Base-by-base conservation (phyloP, 2,797 vertebrate genomes). In the Remorina albescens region DNA sequence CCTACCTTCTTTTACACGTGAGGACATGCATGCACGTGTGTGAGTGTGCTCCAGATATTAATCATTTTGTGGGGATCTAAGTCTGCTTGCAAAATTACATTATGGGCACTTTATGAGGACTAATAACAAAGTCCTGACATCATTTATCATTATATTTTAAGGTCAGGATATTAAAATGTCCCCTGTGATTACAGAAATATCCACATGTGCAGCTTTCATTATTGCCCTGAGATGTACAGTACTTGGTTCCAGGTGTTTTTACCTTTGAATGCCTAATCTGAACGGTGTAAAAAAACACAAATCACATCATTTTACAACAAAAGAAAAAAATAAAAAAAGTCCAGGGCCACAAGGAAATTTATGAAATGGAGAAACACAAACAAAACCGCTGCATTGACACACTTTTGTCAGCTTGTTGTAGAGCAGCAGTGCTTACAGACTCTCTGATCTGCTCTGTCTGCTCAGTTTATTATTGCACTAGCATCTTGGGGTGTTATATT, bases 151-250 rank as follows among this genome's bases (percentile, higher is more conserved):
- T 34, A 34, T 8, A 34, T 34, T 32, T 34, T 34, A 34, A 34
- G 32, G 32, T 34, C 8, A 34, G 9, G 32, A 2, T 9, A 34
- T 7, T 34, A 9, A 7, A 34, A 34, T 34, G 3, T 34, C 32
- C 3, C 9, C 32, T 34, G 32, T 6, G 8, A 8, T 34, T 8
- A 34, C 8, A 9, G 6, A 34, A 8, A 34, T 8, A 34, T 18
- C 15, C n/a, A 18, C 8, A 18, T 42, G 41, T 19, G 39, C 4
- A 6, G 15, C 23, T 49, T 7, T 36, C 9, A 36, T 69, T 36
- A 47, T 42, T 12, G 15, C 9, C 30, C 53, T 76, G 18, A 32
- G 37, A 42, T 84, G 63, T 42, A 53, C 21, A 30, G 56, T 11
- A 23, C 46, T 4, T 19, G 9, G 12, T 36, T 64, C 47, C 18